A percentile compares a stretch with the other conserved stretches of the same genome.
phyloP scores from a whole-genome alignment of 2,113 vertebrate genomes.

The Tiliqua scincoides region DNA sequence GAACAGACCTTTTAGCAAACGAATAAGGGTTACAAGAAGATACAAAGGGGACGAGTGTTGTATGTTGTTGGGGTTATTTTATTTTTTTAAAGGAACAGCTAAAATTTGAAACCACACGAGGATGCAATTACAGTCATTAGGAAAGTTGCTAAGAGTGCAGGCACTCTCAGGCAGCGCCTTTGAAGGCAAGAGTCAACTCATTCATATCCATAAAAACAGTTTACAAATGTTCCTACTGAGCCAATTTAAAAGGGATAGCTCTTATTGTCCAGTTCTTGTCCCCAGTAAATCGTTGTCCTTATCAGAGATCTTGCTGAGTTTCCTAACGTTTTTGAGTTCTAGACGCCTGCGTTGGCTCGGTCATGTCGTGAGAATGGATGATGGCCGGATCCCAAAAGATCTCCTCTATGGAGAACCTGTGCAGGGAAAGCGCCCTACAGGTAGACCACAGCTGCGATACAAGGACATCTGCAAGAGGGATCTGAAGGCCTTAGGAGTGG shows the following conservation, averaged over 20 bases:
- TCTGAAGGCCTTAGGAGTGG: too few relatives aligned
- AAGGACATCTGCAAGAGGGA: too few relatives aligned
- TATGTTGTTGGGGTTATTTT: background rate
- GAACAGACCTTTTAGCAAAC: conserved; percentile 15
- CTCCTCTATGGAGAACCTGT: too few relatives aligned
- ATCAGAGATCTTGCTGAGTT: background rate
- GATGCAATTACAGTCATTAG: background rate
- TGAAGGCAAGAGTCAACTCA: background rate
- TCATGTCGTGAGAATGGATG: too few relatives aligned
- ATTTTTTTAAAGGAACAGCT: background rate
- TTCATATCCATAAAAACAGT: background rate
- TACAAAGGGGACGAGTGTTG: background rate
- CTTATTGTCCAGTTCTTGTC: background rate
- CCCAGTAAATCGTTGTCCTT: background rate
- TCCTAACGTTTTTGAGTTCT: background rate
- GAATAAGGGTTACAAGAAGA: background rate
- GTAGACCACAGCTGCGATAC: too few relatives aligned
- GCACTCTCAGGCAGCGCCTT: background rate
- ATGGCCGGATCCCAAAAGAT: too few relatives aligned
- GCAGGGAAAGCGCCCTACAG: too few relatives aligned
- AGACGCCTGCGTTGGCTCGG: too few relatives aligned
- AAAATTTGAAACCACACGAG: background rate
- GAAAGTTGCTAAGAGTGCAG: background rate
- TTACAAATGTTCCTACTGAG: background rate
- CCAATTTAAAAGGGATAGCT: background rate